phyloP scores from a whole-genome alignment of 2,113 vertebrate species.

The Nycticorax nycticorax region DNA sequence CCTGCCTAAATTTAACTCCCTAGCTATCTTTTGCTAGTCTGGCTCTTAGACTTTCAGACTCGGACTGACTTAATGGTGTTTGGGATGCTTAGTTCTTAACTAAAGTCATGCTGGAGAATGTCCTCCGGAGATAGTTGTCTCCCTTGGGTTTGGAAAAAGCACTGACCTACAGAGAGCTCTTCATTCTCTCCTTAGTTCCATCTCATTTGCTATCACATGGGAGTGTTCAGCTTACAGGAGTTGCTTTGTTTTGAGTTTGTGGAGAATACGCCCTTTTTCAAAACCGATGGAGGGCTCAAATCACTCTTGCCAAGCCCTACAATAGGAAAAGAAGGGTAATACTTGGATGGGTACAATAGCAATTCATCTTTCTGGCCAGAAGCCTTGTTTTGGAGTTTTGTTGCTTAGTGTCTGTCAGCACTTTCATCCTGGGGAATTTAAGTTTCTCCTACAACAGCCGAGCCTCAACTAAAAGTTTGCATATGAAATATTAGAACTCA shows the following conservation, averaged over 20 bases:
- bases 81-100: background rate
- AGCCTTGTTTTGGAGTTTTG: conserved; percentile 21
- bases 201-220: background rate
- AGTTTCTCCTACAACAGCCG: background rate
- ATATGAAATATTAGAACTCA: background rate
- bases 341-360: background rate
- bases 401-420: conserved; percentile 41
- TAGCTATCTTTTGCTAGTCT: background rate
- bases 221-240: background rate
- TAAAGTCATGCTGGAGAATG: background rate
- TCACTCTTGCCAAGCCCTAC: background rate
- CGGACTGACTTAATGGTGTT: background rate
- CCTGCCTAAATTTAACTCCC: background rate
- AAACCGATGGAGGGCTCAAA: background rate
- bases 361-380: conserved; percentile 1
- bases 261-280: background rate
- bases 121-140: background rate
- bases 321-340: background rate
- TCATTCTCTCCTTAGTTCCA: background rate
- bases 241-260: background rate
- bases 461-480: background rate
- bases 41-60: background rate
- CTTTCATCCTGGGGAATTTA: background rate
- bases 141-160: background rate
- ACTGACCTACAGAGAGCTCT: background rate